Evolutionary conservation across 37 sponge, comb jelly and placozoan genomes (phyloP), one percentile per base, ranked within the genome.

Genomic region (Corticium candelabrum): DNA sequence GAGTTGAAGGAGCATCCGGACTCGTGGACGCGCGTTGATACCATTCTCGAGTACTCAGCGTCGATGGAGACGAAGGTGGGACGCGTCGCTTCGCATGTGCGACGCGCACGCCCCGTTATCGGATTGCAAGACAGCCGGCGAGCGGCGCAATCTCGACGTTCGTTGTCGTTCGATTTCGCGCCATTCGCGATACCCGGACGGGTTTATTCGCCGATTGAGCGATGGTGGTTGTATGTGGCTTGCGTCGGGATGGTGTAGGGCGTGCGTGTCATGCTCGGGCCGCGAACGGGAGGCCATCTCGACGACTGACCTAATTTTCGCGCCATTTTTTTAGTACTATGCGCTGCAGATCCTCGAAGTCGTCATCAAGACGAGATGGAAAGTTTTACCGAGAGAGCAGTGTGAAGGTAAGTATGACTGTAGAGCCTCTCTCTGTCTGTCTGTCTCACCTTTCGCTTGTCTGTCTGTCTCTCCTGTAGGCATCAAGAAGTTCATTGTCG

Each of bases 401-500:
- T 88, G 96, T 82, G 93, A 95, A 80, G 99, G 96, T 92, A 37
- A 73, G 80, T 40, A 37, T 3, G n/a, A 7, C 1, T 40, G 2
- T 43, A 4, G 3, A 7, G 34, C 35, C 40, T 35, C n/a, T n/a
- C 29, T 11, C 15, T 11, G 62, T 50, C 15, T 11, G 62, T 27
- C 62, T 50, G 62, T 27, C 62, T 50, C 62, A 21, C 34, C 7
- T 21, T 57, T 78, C 91, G 96, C 15, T 11, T 11, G 62, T 50
- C 15, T 11, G 62, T 27, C 62, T 50, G 62, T 27, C 62, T 50
- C 62, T 69, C 34, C 7, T 21, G 78, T 78, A 95, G 96, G 99
- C 34, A 95, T 99, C 34, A 86, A 91, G 74, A 93, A 90, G 70
- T 99, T 87, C 78, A 99, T 95, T 70, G 99, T 99, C 7, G 99